These are phyloP conservation scores for Drosophila sordidula DNA, from an alignment of 2,888 invertebrate species.

Conservation along the genomic window DNA sequence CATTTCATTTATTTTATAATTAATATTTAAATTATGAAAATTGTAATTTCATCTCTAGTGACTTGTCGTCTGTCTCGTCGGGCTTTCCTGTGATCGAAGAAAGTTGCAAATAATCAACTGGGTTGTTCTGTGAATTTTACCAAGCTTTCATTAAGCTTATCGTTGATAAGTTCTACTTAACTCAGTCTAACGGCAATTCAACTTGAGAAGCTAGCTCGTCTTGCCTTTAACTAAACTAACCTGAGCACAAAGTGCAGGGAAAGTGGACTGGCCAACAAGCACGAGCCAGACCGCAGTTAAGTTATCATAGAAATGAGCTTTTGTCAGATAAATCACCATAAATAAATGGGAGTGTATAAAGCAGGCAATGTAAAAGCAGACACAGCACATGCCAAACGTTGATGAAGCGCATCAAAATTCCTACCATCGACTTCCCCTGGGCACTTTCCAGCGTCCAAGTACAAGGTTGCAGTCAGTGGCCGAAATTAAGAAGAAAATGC, in stretches of 20 bases:
- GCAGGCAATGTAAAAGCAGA: constrained; percentile 21
- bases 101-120: too few species aligned
- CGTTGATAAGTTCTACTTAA: neutral
- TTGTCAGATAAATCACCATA: constrained; percentile 51
- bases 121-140: too few species aligned
- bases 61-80: too few species aligned
- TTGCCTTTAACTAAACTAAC: constrained; percentile 31
- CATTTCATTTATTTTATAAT: too few species aligned
- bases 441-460: constrained; percentile 1
- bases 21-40: too few species aligned
- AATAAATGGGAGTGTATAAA: constrained; percentile 10
- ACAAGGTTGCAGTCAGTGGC: constrained; percentile 4
- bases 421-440: neutral
- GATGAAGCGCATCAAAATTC: neutral
- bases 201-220: constrained; percentile 7
- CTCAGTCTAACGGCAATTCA: neutral
- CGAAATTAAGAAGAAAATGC: constrained; percentile 1
- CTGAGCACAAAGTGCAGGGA: constrained; percentile 20
- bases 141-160: too few species aligned
- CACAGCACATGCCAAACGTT: constrained; percentile 13
- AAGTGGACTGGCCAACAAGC: constrained; percentile 14
- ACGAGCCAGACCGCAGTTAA: constrained; percentile 9
- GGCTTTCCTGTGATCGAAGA: too few species aligned
- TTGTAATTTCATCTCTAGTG: too few species aligned
- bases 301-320: constrained; percentile 69